Conservation (phyloP, 2,888 invertebrate species). For the Scaptomyza flava region DNA sequence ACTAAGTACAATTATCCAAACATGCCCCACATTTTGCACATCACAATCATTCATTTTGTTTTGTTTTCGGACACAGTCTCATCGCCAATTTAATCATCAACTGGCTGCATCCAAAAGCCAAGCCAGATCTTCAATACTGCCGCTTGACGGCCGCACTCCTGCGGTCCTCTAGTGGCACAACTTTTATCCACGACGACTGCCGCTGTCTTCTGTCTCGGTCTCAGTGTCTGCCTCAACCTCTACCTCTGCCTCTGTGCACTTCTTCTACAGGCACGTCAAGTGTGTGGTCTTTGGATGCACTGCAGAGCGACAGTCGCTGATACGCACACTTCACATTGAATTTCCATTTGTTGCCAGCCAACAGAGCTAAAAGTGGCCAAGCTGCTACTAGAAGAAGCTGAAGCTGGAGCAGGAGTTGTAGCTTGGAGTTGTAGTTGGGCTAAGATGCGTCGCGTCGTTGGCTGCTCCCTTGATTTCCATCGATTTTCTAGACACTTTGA, state of each 20-base stretch:
- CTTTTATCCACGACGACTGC: constrained; percentile 10
- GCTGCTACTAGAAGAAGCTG: constrained; percentile 35
- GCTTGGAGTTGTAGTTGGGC: constrained; percentile 20
- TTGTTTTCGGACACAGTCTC: constrained; percentile 37
- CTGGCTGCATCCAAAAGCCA: constrained; percentile 53
- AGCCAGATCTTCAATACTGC: constrained; percentile 20
- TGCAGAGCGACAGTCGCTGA: constrained; percentile 77
- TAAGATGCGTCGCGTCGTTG: constrained; percentile 44
- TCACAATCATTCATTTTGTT: neutral
- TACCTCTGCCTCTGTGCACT: constrained; percentile 6
- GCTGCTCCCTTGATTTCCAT: constrained; percentile 74
- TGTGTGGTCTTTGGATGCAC: constrained; percentile 74
- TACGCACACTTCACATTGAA: constrained; percentile 78
- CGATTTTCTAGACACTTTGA: constrained; percentile 80
- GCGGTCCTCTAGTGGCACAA: constrained; percentile 37
- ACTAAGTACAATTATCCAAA: constrained; percentile 1
- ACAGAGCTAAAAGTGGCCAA: constrained; percentile 58
- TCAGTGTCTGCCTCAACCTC: constrained; percentile 1
- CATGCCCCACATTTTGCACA: neutral
- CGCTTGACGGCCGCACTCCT: constrained; percentile 16
- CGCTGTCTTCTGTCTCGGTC: constrained; percentile 8
- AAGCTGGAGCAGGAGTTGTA: constrained; percentile 22
- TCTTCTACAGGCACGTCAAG: constrained; percentile 53
- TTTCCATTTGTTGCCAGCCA: constrained; percentile 68
- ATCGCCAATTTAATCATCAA: constrained; percentile 62